phyloP scores from a whole-genome alignment of 2,888 invertebrate genomes.

The Acanthosepion pharaonis region DNA sequence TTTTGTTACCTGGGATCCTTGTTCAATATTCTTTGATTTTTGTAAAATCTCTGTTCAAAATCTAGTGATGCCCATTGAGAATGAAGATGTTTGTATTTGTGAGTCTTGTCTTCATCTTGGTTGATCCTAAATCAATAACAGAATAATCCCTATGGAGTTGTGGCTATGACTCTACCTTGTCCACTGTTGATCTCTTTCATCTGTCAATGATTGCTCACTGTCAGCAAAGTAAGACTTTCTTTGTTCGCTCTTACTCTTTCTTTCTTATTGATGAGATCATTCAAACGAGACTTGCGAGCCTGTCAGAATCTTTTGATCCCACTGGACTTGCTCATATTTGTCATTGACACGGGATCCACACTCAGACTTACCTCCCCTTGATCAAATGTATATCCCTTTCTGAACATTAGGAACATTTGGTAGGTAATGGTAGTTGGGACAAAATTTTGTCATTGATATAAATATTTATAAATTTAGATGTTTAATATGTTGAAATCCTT shows the following conservation, averaged over 20 bases:
- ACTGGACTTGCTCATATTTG: not conserved
- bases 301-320: constrained; percentile 33
- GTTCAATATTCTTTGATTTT: constrained; percentile 15
- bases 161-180: constrained; percentile 33
- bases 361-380: constrained; percentile 4
- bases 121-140: not conserved
- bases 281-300: not conserved
- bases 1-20: constrained; percentile 4
- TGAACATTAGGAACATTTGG: not conserved
- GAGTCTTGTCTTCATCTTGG: constrained; percentile 16
- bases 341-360: constrained; percentile 33
- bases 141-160: constrained; percentile 18
- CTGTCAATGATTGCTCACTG: constrained; percentile 12
- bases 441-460: not conserved
- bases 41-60: not conserved
- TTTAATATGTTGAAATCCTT: not conserved
- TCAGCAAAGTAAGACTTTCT: not conserved
- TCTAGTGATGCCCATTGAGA: not conserved
- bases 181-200: constrained; percentile 33
- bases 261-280: constrained; percentile 33
- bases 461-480: not conserved
- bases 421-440: not conserved
- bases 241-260: not conserved
- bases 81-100: not conserved
- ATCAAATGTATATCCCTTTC: not conserved